A percentile compares a stretch with the other conserved stretches of the same genome.
phyloP scores from a whole-genome alignment of 2,888 invertebrate genomes.

The Pogonocherus hispidulus region DNA sequence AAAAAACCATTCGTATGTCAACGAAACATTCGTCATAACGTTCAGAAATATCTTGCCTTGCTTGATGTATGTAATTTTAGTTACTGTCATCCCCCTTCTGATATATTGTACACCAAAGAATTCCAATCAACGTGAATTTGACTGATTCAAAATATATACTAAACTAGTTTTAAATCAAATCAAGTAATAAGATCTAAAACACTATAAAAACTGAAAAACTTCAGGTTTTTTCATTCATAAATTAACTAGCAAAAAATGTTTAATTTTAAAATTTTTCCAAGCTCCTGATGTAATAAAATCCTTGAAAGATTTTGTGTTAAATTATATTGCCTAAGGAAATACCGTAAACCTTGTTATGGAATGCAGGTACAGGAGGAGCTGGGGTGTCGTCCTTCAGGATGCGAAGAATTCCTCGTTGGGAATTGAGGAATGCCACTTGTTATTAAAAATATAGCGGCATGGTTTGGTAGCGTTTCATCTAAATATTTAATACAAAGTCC shows the following conservation, averaged over 20 bases:
- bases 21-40: neutral
- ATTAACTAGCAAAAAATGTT: neutral
- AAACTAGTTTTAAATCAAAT: neutral
- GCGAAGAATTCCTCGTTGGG: conserved; percentile 11
- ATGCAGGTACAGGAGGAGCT: neutral
- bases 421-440: too few species aligned
- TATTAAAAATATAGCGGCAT: conserved; percentile 4
- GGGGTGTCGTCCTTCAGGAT: conserved; percentile 3
- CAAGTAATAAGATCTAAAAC: neutral
- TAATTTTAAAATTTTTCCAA: neutral
- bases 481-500: neutral
- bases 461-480: neutral
- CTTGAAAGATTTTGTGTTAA: neutral
- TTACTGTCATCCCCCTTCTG: neutral
- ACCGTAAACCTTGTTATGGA: neutral
- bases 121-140: too few species aligned
- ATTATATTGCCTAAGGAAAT: neutral
- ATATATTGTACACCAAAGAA: neutral
- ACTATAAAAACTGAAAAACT: neutral
- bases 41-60: neutral
- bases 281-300: neutral
- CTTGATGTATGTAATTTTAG: too few species aligned
- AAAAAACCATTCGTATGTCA: neutral
- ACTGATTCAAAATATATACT: too few species aligned
- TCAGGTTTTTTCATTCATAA: neutral